phyloP scores from a whole-genome alignment of 1,140 invertebrate species.

The Phortica variegata region DNA sequence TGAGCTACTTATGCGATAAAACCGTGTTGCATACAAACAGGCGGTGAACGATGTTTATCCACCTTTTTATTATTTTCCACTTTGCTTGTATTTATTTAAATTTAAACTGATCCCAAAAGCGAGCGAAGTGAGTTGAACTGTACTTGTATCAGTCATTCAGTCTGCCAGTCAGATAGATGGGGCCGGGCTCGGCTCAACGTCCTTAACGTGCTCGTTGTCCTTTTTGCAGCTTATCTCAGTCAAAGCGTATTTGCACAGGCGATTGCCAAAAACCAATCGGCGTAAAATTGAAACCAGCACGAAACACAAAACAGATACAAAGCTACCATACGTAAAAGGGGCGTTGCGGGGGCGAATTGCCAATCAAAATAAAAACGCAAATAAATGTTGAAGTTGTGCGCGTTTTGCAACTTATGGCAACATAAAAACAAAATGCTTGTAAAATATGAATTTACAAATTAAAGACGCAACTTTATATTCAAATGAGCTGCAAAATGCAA shows the following conservation, averaged over 20 bases:
- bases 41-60: conserved; percentile 22
- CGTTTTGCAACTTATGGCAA: conserved; percentile 27
- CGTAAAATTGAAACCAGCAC: conserved; percentile 54
- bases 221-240: conserved; percentile 40
- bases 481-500: not conserved
- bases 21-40: too few relatives aligned
- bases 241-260: conserved; percentile 55
- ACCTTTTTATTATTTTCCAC: conserved; percentile 42
- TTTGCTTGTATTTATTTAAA: conserved; percentile 54
- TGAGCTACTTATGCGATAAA: too few relatives aligned
- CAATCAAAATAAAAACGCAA: conserved; percentile 40
- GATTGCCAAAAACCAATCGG: conserved; percentile 55
- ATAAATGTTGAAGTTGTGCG: conserved; percentile 13
- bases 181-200: not conserved
- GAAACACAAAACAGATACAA: conserved; percentile 21
- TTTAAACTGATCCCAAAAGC: conserved; percentile 21
- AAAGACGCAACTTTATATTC: conserved; percentile 27
- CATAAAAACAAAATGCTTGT: conserved; percentile 2
- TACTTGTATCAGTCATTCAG: conserved; percentile 10
- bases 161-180: too few relatives aligned
- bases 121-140: not conserved
- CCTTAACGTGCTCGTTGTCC: conserved; percentile 4
- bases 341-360: conserved; percentile 12
- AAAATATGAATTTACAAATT: conserved; percentile 54
- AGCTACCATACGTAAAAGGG: conserved; percentile 25